These are phyloP conservation scores for Pachypanchax playfairii DNA, from an alignment of 2,113 vertebrate genomes.

Conservation along the genomic window DNA sequence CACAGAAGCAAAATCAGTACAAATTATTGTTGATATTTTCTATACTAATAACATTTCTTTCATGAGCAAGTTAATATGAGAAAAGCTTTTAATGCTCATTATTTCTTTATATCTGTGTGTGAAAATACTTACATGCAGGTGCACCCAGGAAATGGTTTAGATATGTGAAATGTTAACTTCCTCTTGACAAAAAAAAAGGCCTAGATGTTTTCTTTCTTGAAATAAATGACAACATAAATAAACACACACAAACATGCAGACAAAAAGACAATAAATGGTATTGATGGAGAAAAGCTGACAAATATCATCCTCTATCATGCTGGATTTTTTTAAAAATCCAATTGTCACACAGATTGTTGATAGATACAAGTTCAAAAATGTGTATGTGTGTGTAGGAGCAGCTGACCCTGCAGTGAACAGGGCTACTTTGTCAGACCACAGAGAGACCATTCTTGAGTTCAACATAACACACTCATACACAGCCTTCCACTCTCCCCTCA, in stretches of 20 bases:
- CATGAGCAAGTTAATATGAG: too few species aligned
- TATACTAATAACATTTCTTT: too few species aligned
- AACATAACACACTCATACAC: slow-evolving; percentile 31
- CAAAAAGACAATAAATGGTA: background rate
- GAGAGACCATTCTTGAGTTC: slow-evolving; percentile 64
- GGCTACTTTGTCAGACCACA: slow-evolving; percentile 70
- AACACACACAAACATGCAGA: background rate
- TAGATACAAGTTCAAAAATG: slow-evolving; percentile 38
- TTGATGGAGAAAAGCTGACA: slow-evolving; percentile 5
- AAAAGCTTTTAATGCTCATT: too few species aligned
- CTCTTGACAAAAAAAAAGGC: slow-evolving; percentile 6
- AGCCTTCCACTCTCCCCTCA: slow-evolving; percentile 5
- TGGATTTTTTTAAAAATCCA: slow-evolving; percentile 52
- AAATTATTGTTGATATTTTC: too few species aligned
- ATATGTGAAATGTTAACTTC: slow-evolving; percentile 35
- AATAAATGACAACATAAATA: slow-evolving; percentile 1
- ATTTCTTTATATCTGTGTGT: too few species aligned
- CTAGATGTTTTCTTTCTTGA: slow-evolving; percentile 12
- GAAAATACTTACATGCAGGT: background rate
- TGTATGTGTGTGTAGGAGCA: slow-evolving; percentile 43
- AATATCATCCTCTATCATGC: slow-evolving; percentile 2
- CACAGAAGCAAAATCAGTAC: too few species aligned
- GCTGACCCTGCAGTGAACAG: slow-evolving; percentile 74
- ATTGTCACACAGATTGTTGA: slow-evolving; percentile 53
- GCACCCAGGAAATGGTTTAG: slow-evolving; percentile 4